phyloP scores from a whole-genome alignment of 2,797 vertebrate species.

The Melanitta fusca region DNA sequence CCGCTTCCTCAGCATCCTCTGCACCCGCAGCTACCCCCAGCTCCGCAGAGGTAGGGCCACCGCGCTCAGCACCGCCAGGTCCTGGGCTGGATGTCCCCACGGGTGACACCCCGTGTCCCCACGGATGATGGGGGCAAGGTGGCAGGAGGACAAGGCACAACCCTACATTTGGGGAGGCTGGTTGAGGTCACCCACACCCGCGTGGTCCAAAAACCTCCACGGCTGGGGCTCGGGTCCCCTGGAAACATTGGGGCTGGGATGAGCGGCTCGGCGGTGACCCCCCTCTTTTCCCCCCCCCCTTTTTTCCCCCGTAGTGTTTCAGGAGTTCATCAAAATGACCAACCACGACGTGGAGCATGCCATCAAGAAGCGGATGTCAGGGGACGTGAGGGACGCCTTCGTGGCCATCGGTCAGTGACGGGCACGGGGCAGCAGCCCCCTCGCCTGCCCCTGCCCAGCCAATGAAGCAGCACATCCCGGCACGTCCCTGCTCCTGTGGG shows the following conservation, averaged over 20 bases:
- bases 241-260: not conserved
- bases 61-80: not conserved
- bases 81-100: not conserved
- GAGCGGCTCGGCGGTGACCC: not conserved
- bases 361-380: constrained; percentile 96
- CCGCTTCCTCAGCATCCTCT: constrained; percentile 94
- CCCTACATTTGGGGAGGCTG: not conserved
- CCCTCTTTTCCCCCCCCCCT: not conserved
- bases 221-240: fast-evolving
- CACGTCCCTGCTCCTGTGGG: not conserved
- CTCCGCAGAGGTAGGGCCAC: constrained; percentile 88
- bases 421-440: not conserved
- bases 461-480: not conserved
- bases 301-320: constrained; percentile 85
- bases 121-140: not conserved
- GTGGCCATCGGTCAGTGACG: constrained; percentile 89
- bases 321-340: constrained; percentile 92
- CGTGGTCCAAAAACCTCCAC: not conserved
- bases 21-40: constrained; percentile 93
- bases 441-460: not conserved
- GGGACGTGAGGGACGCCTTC: constrained; percentile 90
- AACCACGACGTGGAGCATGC: constrained; percentile 96
- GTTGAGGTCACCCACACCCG: not conserved
- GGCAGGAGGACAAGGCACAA: not conserved
- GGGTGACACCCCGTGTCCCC: not conserved